Conservation (phyloP, 2,797 vertebrate genomes). For the Gallinago solitaria region DNA sequence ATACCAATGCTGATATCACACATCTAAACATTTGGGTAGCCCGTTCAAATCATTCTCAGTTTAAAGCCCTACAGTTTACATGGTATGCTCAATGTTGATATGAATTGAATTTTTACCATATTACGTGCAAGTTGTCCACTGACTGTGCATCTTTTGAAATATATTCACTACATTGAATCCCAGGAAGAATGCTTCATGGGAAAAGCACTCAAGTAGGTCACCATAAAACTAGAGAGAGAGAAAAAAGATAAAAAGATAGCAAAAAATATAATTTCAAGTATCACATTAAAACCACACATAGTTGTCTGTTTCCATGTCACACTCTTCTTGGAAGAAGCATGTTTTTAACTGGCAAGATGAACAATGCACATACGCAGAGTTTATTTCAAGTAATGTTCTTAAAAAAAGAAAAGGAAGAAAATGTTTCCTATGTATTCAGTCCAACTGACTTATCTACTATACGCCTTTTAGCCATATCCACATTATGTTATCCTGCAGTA, state of each 20-base stretch:
- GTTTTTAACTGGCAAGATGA: not conserved
- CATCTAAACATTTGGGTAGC: not conserved
- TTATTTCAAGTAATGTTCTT: not conserved
- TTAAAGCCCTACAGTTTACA: not conserved
- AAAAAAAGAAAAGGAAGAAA: not conserved
- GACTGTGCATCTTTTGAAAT: slow-evolving; percentile 16
- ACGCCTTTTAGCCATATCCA: not conserved
- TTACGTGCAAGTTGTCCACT: not conserved
- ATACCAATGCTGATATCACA: not conserved
- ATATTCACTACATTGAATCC: slow-evolving; percentile 18
- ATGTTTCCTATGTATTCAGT: not conserved
- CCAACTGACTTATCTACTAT: not conserved
- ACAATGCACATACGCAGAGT: too few relatives aligned
- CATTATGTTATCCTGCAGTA: not conserved
- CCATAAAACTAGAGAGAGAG: not conserved
- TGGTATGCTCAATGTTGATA: not conserved
- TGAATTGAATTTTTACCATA: not conserved
- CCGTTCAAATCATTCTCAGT: not conserved
- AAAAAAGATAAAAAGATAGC: not conserved
- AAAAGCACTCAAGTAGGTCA: slow-evolving; percentile 7
- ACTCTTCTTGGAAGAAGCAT: not conserved
- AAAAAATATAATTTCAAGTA: slow-evolving; percentile 28
- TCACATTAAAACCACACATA: not conserved
- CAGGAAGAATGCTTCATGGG: not conserved
- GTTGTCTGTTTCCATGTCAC: not conserved